Base-by-base conservation (phyloP, 2,797 vertebrate species). In the Botia kubotai region DNA sequence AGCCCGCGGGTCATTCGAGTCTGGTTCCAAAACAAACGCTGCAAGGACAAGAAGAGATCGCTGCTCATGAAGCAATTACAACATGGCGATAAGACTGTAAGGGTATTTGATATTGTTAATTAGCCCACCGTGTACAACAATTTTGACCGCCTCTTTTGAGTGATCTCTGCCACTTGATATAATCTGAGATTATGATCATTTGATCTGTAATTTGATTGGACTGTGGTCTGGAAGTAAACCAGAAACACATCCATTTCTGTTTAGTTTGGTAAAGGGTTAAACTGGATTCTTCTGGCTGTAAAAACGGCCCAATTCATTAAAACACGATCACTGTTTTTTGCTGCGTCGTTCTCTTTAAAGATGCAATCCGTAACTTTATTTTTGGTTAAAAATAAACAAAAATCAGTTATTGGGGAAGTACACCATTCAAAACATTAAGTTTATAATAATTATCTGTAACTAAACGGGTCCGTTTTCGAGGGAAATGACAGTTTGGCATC, bases 1-100 rank as follows among this genome's bases (percentile, higher is more conserved):
- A 98, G 97, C 88, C 96, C 97, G 52, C 87, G 97, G 16, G 97
- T 98, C 83, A 98, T 98, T 91, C 94, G 97, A 21, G 97, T 98
- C 71, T 98, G 97, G 97, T 98, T 98, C 88, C 97, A 98, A 93
- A 98, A 98, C 93, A 98, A 98, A 82, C 96, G 97, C 76, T 98
- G 97, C 92, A 98, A 98, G 85, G 97, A 98, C 93, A 98, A 98
- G 94, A 98, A 98, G 88, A 97, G 90, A 82, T 93, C 95, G 68
- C 95, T 96, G n/a, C 91, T 98, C 77, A 96, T 98, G 94, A 98
- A 97, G 89, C 97, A 98, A 91, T 92, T 98, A 3, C 96, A 97
- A 87, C 96, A 96, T 88, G 94, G 75, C 89, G 97, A 98, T 91
- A 97, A 97, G 85, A 95, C 96, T 46, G 97, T 98, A 89, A 95